Evolutionary conservation across 2,113 vertebrate genomes (phyloP).

Genomic region (Ptyas mucosa): DNA sequence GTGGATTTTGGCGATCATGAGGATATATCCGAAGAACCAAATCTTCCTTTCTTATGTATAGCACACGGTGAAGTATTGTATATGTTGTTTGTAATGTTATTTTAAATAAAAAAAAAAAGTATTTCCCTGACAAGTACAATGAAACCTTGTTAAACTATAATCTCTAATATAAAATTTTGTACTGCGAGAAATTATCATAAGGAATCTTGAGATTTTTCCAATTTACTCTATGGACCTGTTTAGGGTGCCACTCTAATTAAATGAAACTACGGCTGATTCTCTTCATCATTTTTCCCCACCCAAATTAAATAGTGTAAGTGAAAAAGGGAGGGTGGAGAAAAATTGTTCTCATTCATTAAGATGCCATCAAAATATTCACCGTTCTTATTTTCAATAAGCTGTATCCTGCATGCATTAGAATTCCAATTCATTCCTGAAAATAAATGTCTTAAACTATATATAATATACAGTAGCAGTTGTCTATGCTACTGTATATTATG

Average conservation of each 20-base stretch:
- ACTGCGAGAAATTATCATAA: slow-evolving; percentile 28
- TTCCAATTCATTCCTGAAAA: slow-evolving; percentile 23
- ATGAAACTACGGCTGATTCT: slow-evolving; percentile 6
- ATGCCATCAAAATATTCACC: slow-evolving; percentile 26
- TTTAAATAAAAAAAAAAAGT: too few relatives aligned
- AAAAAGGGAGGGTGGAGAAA: not conserved
- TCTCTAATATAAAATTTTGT: slow-evolving; percentile 13
- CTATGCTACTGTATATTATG: slow-evolving; percentile 7
- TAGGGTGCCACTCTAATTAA: slow-evolving; percentile 1
- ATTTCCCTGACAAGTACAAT: not conserved
- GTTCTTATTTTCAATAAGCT: slow-evolving; percentile 27
- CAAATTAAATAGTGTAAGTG: slow-evolving; percentile 7
- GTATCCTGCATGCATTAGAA: slow-evolving; percentile 9
- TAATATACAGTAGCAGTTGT: slow-evolving; percentile 12
- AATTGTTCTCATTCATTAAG: slow-evolving; percentile 12
- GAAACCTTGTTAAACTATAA: slow-evolving; percentile 19
- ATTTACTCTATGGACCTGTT: slow-evolving; percentile 12
- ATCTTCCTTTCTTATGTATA: too few relatives aligned
- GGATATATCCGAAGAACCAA: too few relatives aligned
- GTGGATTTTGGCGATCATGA: too few relatives aligned
- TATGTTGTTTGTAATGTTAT: too few relatives aligned
- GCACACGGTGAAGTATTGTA: too few relatives aligned
- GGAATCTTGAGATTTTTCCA: slow-evolving; percentile 29
- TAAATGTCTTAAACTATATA: slow-evolving; percentile 23
- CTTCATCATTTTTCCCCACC: not conserved